These are phyloP conservation scores for Leucoraja erinaceus DNA, from an alignment of 2,113 vertebrate species.

Conservation along the genomic window DNA sequence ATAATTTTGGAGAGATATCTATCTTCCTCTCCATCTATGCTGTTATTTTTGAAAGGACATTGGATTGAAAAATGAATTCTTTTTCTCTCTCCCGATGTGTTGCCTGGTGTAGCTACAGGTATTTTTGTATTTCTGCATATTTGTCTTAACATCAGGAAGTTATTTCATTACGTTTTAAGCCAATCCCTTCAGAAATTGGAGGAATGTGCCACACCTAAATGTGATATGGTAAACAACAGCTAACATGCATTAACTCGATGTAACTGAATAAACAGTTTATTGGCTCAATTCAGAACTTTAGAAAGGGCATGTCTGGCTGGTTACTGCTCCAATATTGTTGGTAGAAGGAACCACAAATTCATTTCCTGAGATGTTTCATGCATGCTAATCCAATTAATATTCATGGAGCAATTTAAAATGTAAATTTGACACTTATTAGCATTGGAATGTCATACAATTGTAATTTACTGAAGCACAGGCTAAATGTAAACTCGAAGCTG, in stretches of 20 bases:
- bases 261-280: neutral
- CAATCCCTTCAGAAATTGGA: neutral
- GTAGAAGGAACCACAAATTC: no score
- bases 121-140: neutral
- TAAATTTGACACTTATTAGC: neutral
- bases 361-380: neutral
- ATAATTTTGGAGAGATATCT: no score
- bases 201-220: no score
- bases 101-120: no score
- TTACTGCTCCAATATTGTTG: neutral
- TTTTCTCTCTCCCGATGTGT: no score
- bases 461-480: neutral
- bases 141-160: neutral
- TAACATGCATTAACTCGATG: neutral
- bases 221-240: neutral
- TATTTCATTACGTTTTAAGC: neutral
- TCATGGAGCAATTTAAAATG: neutral
- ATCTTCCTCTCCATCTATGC: no score
- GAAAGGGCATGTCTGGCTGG: neutral
- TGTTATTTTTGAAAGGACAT: no score
- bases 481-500: neutral
- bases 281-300: neutral
- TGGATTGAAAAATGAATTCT: no score
- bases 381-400: neutral
- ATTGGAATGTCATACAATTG: neutral